Conservation (phyloP, 2,113 vertebrate species). For the Neopipo cinnamomea region DNA sequence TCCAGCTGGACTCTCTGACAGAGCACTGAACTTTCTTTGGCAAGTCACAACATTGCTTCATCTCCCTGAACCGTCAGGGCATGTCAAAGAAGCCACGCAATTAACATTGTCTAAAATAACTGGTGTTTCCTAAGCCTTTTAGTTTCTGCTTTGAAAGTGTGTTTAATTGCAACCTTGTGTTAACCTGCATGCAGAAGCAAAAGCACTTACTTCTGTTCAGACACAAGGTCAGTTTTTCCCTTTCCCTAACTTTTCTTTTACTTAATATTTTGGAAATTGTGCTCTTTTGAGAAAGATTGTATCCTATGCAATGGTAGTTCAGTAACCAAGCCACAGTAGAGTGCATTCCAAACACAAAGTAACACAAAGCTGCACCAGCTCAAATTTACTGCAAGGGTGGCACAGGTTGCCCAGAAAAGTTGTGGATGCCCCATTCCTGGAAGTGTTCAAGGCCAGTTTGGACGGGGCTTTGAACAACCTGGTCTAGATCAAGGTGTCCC, state of each 20-base stretch:
- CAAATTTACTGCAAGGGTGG: neutral
- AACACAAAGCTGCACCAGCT: neutral
- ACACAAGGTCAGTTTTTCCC: neutral
- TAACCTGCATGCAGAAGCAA: neutral
- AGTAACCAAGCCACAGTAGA: neutral
- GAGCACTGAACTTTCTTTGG: neutral
- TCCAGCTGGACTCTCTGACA: neutral
- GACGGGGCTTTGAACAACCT: neutral
- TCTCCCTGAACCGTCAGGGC: neutral
- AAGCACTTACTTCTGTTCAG: neutral
- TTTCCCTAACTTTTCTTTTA: neutral
- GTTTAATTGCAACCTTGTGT: neutral
- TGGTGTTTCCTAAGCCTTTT: neutral
- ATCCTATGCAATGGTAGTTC: fast-evolving
- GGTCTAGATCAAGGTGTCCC: neutral
- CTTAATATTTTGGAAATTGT: neutral
- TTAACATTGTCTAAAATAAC: neutral
- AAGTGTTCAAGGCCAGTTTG: neutral
- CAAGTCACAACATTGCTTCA: neutral
- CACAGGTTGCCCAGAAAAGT: neutral
- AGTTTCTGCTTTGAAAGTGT: neutral
- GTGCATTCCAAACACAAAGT: neutral
- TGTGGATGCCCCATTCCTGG: neutral
- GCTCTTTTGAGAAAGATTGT: neutral
- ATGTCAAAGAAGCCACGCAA: neutral